phyloP scores from a whole-genome alignment of 1,140 invertebrate species.

The Zaprionus taronus region DNA sequence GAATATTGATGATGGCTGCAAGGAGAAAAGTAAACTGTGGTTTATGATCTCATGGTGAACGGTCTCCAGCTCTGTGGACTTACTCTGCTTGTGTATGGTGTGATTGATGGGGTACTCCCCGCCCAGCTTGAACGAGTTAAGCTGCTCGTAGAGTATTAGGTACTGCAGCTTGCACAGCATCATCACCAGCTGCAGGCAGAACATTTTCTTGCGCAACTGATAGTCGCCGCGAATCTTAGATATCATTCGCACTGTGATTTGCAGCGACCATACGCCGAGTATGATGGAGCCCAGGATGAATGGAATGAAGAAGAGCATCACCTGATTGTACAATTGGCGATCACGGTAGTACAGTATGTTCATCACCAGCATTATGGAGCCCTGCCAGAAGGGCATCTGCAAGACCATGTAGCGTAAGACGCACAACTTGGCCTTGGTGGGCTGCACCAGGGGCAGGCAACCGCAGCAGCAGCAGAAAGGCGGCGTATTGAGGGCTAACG shows the following conservation, averaged over 20 bases:
- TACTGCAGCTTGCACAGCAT: conserved; percentile 79
- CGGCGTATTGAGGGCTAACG: conserved; percentile 69
- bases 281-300: conserved; percentile 74
- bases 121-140: conserved; percentile 64
- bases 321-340: conserved; percentile 54
- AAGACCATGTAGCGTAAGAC: conserved; percentile 74
- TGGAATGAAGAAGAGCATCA: conserved; percentile 75
- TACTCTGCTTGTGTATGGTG: conserved; percentile 79
- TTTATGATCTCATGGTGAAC: not conserved
- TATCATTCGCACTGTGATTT: conserved; percentile 77
- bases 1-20: conserved; percentile 76
- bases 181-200: conserved; percentile 73
- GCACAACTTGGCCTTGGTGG: conserved; percentile 69
- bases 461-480: conserved; percentile 76
- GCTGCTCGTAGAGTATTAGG: conserved; percentile 69
- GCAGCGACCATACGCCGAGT: conserved; percentile 73
- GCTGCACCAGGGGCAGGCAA: conserved; percentile 67
- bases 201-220: conserved; percentile 79
- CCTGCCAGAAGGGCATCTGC: conserved; percentile 82
- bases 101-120: conserved; percentile 81
- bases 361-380: conserved; percentile 78
- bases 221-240: conserved; percentile 65
- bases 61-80: conserved; percentile 21
- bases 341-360: conserved; percentile 77
- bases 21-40: not conserved